Base-by-base conservation (phyloP, 1,140 invertebrate genomes). In the Macrosteles quadrilineatus region DNA sequence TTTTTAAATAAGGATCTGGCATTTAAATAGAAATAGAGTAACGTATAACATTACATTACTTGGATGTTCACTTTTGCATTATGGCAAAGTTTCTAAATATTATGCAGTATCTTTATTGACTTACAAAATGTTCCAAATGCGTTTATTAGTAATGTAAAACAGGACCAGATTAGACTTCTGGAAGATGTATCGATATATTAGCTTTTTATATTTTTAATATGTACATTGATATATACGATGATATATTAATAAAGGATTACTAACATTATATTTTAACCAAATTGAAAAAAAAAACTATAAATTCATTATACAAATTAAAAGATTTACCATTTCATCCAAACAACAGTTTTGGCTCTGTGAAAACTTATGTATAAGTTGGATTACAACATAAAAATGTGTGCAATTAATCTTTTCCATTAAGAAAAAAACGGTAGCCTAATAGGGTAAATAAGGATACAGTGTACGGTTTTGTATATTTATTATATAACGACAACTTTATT, bases 401-500 rank as follows among this genome's bases (percentile, higher is more conserved):
- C n/a, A n/a, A n/a, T n/a, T n/a, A n/a, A n/a, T n/a, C n/a, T n/a
- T n/a, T n/a, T n/a, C n/a, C n/a, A n/a, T n/a, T n/a, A n/a, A n/a
- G n/a, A n/a, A n/a, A n/a, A n/a, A n/a, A n/a, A n/a, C n/a, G n/a
- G n/a, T n/a, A n/a, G n/a, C n/a, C n/a, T 19, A n/a, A 50, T 6
- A 50, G 47, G 47, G 4, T n/a, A 11, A 19, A 19, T 19, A 50
- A 50, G n/a, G 17, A 50, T 4, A 50, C 47, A 50, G 6, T 9
- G 6, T 19, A 19, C 6, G 25, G 23, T 59, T 59, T 59, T 59
- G 11, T 59, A 25, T 14, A 59, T 59, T 59, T 59, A 59, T 59
- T 59, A 59, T 59, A 59, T 59, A 59, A 59, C 55, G 55, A 59
- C 25, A 59, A 59, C 55, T 59, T 59, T 59, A 59, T 59, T 59